Evolutionary conservation across 2,113 vertebrate genomes (phyloP).

Genomic region (Anser brachyrhynchus): DNA sequence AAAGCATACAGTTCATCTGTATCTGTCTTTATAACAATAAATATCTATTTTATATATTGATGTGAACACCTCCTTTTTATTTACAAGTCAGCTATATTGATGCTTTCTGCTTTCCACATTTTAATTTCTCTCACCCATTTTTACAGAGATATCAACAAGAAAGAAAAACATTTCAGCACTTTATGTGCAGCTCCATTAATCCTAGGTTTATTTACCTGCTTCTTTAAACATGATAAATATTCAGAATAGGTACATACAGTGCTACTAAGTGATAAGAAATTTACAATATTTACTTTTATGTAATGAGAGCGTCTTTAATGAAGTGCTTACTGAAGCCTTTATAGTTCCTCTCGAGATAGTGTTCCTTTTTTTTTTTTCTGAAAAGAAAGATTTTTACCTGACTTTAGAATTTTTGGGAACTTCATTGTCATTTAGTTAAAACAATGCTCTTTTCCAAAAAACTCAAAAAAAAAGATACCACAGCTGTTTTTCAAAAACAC

Average conservation of each 20-base stretch:
- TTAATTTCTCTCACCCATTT: not conserved
- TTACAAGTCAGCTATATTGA: not conserved
- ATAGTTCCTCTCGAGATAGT: not conserved
- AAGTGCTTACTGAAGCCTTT: not conserved
- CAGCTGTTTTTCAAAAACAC: not conserved
- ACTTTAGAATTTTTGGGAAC: not conserved
- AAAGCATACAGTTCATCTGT: not conserved
- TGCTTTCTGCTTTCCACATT: constrained; percentile 8
- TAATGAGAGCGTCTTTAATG: not conserved
- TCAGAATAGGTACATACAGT: not conserved
- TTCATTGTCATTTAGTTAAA: not conserved
- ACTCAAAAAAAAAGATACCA: not conserved
- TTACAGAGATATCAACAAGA: not conserved
- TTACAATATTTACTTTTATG: constrained; percentile 10
- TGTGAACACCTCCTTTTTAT: not conserved
- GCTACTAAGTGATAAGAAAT: constrained; percentile 1
- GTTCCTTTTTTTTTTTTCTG: not conserved
- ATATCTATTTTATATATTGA: not conserved
- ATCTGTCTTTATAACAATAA: not conserved
- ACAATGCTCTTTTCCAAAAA: not conserved
- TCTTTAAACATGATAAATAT: not conserved
- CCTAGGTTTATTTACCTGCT: constrained; percentile 13
- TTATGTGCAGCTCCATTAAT: constrained; percentile 21
- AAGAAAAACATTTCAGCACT: constrained; percentile 9
- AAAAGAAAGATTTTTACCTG: not conserved